Evolutionary conservation across 2,113 vertebrate genomes (phyloP).

Genomic region (Turdus rufiventris): DNA sequence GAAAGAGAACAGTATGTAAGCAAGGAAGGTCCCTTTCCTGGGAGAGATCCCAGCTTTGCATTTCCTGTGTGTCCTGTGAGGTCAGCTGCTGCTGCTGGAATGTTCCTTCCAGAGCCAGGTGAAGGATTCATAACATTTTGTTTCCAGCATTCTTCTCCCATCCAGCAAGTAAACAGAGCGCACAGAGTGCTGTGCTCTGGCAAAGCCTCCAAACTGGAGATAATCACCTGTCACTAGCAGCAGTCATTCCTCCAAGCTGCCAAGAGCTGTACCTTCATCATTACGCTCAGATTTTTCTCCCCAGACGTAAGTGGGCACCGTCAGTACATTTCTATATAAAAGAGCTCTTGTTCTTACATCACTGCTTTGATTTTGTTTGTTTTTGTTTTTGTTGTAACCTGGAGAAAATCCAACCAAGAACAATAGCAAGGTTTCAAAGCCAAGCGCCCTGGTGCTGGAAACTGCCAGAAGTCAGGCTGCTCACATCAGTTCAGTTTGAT

Average conservation of each 20-base stretch:
- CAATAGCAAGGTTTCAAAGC: background rate
- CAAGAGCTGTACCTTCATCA: background rate
- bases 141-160: background rate
- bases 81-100: background rate
- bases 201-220: background rate
- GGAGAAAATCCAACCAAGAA: slow-evolving; percentile 6
- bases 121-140: background rate
- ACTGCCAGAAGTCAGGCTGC: background rate
- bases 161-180: background rate
- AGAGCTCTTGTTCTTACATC: background rate
- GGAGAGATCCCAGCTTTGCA: background rate
- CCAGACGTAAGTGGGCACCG: background rate
- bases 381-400: background rate
- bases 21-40: background rate
- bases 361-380: background rate
- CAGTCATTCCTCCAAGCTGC: background rate
- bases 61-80: background rate
- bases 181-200: background rate
- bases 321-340: background rate
- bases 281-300: background rate
- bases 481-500: background rate
- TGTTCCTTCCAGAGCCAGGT: background rate
- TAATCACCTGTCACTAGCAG: background rate
- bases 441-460: background rate
- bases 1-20: background rate